Conservation (phyloP, 2,797 vertebrate genomes). For the Semaprochilodus insignis region DNA sequence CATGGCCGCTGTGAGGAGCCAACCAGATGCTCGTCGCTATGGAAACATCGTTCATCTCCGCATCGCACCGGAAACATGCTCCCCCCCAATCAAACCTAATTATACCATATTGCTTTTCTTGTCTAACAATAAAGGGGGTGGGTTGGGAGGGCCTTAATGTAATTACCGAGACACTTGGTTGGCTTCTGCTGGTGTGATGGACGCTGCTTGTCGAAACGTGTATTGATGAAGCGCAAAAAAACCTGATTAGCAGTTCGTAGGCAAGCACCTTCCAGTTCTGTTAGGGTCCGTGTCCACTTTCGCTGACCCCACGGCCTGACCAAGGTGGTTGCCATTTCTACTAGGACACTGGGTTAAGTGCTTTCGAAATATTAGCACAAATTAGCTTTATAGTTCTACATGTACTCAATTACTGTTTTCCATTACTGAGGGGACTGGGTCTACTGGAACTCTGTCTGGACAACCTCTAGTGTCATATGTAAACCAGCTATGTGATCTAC, state of each 20-base stretch:
- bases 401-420: too few relatives aligned
- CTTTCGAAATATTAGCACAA: background rate
- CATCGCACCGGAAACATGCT: constrained; percentile 91
- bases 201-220: constrained; percentile 93
- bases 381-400: background rate
- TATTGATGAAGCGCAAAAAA: constrained; percentile 89
- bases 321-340: background rate
- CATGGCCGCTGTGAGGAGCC: background rate
- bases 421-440: too few relatives aligned
- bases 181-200: constrained; percentile 85
- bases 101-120: constrained; percentile 97
- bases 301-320: background rate
- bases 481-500: too few relatives aligned
- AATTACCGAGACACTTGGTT: constrained; percentile 92
- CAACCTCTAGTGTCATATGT: too few relatives aligned
- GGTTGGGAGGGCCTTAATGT: constrained; percentile 79
- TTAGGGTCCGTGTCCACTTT: constrained; percentile 71
- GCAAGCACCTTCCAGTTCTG: constrained; percentile 87
- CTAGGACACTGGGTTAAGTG: background rate
- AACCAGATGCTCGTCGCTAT: constrained; percentile 88
- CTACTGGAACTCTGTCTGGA: too few relatives aligned
- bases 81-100: constrained; percentile 95
- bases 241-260: constrained; percentile 94
- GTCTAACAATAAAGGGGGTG: constrained; percentile 91
- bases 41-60: constrained; percentile 93